Evolutionary conservation across 2,888 invertebrate genomes (phyloP), one percentile per base, ranked within the genome.

Genomic region (Carcina quercana): DNA sequence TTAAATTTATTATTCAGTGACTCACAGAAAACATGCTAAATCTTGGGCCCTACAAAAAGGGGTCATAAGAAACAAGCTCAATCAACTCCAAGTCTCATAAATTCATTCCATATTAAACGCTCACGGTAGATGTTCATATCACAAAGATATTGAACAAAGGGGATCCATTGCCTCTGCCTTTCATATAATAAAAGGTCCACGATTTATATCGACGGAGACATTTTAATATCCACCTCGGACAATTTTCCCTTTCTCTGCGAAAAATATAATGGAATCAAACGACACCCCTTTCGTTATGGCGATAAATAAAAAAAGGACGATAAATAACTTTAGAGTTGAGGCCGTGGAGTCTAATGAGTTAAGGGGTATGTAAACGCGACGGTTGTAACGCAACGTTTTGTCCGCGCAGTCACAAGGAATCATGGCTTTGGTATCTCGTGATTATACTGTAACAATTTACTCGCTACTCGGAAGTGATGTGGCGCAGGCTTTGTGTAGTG

Each of bases 291-390:
- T 58, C 49, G 47, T 47, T 45, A 40, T 37, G 44, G 46, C 55
- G 52, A 70, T 72, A 70, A 72, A 69, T 69, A 68, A 68, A 34
- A 32, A 30, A 36, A 28, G 21, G 42, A 48, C 47, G 43, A 64
- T 72, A 73, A 74, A 78, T 76, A 69, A 74, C 62, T 64, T 56
- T 39, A 53, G 53, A 60, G 57, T 54, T 50, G 47, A 49, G 51
- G 47, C 47, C 59, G 57, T 43, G 37, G 41, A 53, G 54, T 57
- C 62, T 78, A 80, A 78, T 78, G 74, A 76, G 70, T 67, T 53
- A n/a, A n/a, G n/a, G n/a, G n/a, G n/a, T n/a, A n/a, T n/a, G n/a
- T n/a, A n/a, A n/a, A n/a, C n/a, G n/a, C n/a, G n/a, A n/a, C n/a
- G n/a, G n/a, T n/a, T n/a, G n/a, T n/a, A n/a, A n/a, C n/a, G n/a